Evolutionary conservation across 2,797 vertebrate species (phyloP).

Genomic region (Melanotaenia trifasciata): DNA sequence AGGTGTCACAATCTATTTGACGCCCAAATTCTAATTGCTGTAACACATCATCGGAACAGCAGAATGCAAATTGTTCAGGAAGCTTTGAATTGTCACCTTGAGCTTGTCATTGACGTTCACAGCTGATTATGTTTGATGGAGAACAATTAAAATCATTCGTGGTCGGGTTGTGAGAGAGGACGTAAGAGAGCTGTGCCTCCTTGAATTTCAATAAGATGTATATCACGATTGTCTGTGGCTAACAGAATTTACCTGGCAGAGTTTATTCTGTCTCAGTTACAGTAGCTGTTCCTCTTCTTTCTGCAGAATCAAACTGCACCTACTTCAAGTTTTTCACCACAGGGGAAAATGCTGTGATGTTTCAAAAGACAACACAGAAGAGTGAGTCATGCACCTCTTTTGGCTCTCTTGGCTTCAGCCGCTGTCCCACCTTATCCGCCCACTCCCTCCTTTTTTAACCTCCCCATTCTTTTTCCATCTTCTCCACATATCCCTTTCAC

Average conservation of each 20-base stretch:
- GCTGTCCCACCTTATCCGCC: slow-evolving; percentile 32
- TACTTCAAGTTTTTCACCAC: slow-evolving; percentile 94
- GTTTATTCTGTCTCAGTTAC: slow-evolving; percentile 9
- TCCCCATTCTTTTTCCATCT: not conserved
- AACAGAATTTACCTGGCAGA: slow-evolving; percentile 2
- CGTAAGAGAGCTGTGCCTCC: not conserved
- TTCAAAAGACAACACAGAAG: slow-evolving; percentile 88
- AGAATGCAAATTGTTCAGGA: slow-evolving; percentile 40
- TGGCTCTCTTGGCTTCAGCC: slow-evolving; percentile 18
- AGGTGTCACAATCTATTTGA: slow-evolving; percentile 58
- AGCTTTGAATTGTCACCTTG: slow-evolving; percentile 52
- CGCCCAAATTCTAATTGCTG: slow-evolving; percentile 51
- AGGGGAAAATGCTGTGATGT: slow-evolving; percentile 86
- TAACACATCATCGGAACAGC: slow-evolving; percentile 33
- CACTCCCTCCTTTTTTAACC: slow-evolving; percentile 21
- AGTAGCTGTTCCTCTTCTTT: slow-evolving; percentile 4
- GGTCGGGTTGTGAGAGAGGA: not conserved
- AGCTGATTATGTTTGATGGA: slow-evolving; percentile 53
- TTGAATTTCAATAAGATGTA: slow-evolving; percentile 40
- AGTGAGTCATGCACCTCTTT: slow-evolving; percentile 77
- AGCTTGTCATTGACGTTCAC: slow-evolving; percentile 53
- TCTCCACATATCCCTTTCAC: not conserved
- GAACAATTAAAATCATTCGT: slow-evolving; percentile 31
- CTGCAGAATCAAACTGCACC: slow-evolving; percentile 89
- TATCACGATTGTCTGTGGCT: slow-evolving; percentile 11